Base-by-base conservation (phyloP, 2,888 invertebrate genomes). In the Lingula anatina region DNA sequence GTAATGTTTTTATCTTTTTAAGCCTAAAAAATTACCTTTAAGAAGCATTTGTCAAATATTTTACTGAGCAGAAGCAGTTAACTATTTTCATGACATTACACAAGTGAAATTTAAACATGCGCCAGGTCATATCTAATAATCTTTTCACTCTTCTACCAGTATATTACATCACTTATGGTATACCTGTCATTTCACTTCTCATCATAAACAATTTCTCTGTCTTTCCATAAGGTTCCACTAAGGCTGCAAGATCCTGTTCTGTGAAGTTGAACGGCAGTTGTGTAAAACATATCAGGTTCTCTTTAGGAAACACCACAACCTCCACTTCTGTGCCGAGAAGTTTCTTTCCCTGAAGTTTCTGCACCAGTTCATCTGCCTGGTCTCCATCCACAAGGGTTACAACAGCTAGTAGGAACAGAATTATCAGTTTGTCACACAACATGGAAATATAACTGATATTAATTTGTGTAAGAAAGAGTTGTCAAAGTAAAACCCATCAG, bases 261-360 rank as follows among this genome's bases (percentile, higher is more conserved):
- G 74, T 73, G 61, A 76, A 76, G 49, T 68, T 60, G 2, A 70
- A 62, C 1, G 82, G 81, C 31, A 82, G 67, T 31, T 81, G 72
- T 2, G 80, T 79, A 4, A 82, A 72, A 61, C 81, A 81, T 18
- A 82, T 68, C 55, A 81, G 68, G 65, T 77, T 75, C 55, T 80
- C 78, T 12, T 78, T 78, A 4, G 75, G 71, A 18, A 77, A 76
- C 18, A 78, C 73, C 23, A 68, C 61, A 27, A 80, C 78, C 2
- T 73, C 69, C n/a, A 80, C 76, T 23, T 57, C 54, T 12, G 56
- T 61, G 24, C 60, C 64, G 39, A 64, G 57, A 24, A 71, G 55
- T 41, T 58, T 52, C 12, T 60, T 59, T 44, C 54, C 56, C 40
- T 60, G 51, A 24, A 70, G 53, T 45, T 60, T 55, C 4, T 46